Base-by-base conservation (phyloP, 1,140 invertebrate genomes). In the Caenorhabditis briggsae region DNA sequence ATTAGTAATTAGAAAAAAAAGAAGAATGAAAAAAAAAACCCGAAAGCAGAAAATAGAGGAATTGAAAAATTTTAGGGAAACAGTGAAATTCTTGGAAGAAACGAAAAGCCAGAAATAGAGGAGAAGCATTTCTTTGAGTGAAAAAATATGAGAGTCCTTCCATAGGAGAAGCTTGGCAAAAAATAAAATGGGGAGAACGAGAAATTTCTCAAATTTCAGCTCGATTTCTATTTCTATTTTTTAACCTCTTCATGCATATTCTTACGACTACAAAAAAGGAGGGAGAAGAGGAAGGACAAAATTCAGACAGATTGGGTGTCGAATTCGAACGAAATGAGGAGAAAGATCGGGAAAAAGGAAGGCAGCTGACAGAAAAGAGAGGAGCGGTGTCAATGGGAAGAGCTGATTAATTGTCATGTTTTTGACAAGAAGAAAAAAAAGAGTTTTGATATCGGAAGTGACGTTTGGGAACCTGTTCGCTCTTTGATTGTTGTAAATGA, bases 191-290 rank as follows among this genome's bases (percentile, higher is more conserved):
- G 61, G 41, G 25, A 53, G 61, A 78, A 78, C 20, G 12, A 48
- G 70, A 78, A 78, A 78, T 78, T 78, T 78, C 70, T 78, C 70
- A 78, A 78, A 78, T 78, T 78, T 78, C 70, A 78, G 70, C 70
- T 78, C 43, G 70, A 78, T 78, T 78, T 78, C 70, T 78, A 78
- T 78, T 78, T 78, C 70, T 78, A 78, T 53, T 78, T 78, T 78
- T 46, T 78, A 78, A 78, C 46, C 70, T 50, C 70, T 61, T 12
- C 18, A 23, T 25, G 70, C 70, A 23, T 41, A 41, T 50, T 23
- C 46, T 50, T 78, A 78, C 25, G 70, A n/a, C 33, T 33, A 33
- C 33, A 33, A 53, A 23, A 78, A 9, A 33, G n/a, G 23, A 61
- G 23, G 23, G 14, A 61, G 23, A 23, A 23, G 20, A 25, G 25